Evolutionary conservation across 2,888 invertebrate species (phyloP).

Genomic region (Drosophila phalerata): DNA sequence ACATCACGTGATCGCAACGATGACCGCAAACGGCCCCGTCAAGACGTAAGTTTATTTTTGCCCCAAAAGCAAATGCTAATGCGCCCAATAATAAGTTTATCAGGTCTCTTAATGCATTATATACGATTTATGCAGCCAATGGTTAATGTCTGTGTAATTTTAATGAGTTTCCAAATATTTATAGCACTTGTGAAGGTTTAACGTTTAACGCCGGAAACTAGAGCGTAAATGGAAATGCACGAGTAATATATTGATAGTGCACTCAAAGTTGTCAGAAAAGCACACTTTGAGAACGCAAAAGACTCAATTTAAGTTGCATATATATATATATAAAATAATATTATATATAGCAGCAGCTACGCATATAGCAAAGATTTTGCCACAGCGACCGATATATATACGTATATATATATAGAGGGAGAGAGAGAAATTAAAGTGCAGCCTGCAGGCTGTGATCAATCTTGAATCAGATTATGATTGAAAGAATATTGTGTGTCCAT

Average conservation of each 20-base stretch:
- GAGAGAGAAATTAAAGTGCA: conserved; percentile 10
- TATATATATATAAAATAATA: conserved; percentile 34
- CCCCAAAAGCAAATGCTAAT: conserved; percentile 25
- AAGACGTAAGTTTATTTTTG: conserved; percentile 83
- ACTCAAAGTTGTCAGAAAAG: conserved; percentile 66
- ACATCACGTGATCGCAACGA: conserved; percentile 84
- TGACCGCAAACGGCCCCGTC: conserved; percentile 84
- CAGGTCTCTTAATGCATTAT: conserved; percentile 50
- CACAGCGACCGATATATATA: conserved; percentile 35
- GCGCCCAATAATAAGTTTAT: conserved; percentile 19
- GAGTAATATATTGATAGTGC: conserved; percentile 40
- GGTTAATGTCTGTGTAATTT: conserved; percentile 66
- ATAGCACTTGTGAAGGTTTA: conserved; percentile 69
- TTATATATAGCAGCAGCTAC: conserved; percentile 52
- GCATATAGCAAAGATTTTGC: conserved; percentile 60
- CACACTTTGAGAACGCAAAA: conserved; percentile 61
- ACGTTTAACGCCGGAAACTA: conserved; percentile 70
- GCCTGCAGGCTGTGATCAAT: conserved; percentile 11
- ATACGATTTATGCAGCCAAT: conserved; percentile 26
- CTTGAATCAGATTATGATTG: conserved; percentile 38
- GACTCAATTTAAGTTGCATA: conserved; percentile 44
- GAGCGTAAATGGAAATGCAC: conserved; percentile 62
- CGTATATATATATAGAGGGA: conserved; percentile 5
- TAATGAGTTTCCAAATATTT: conserved; percentile 78
- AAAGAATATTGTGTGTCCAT: conserved; percentile 43